Evolutionary conservation across 2,797 vertebrate genomes (phyloP).

Genomic region (Cirrhinus mrigala): DNA sequence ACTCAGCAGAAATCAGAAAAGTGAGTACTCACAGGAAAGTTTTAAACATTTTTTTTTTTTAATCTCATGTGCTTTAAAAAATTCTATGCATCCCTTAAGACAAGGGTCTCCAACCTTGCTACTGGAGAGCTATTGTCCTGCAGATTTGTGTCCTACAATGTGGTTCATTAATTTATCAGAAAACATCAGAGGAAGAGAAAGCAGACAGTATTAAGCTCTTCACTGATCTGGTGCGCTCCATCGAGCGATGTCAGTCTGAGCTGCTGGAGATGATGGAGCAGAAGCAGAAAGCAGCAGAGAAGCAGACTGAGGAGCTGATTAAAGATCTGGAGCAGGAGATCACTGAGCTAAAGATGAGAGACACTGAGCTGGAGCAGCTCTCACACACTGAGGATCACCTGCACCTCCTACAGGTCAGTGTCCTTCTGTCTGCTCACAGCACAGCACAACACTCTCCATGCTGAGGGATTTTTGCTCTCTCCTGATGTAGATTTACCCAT

Average conservation of each 20-base stretch:
- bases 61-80: too few species aligned
- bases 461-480: constrained; percentile 36
- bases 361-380: constrained; percentile 49
- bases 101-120: too few species aligned
- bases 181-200: constrained; percentile 44
- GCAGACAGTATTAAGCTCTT: constrained; percentile 40
- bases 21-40: not conserved
- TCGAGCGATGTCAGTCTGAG: not conserved
- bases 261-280: constrained; percentile 45
- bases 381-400: constrained; percentile 52
- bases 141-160: too few species aligned
- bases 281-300: constrained; percentile 51
- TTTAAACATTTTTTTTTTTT: too few species aligned
- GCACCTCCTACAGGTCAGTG: constrained; percentile 54
- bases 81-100: too few species aligned
- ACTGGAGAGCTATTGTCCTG: too few species aligned
- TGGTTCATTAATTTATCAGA: constrained; percentile 4
- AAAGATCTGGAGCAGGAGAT: constrained; percentile 58
- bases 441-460: not conserved
- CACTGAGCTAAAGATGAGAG: constrained; percentile 23
- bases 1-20: not conserved
- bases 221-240: not conserved
- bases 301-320: constrained; percentile 37
- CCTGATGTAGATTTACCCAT: constrained; percentile 32
- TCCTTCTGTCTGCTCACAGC: constrained; percentile 18